Base-by-base conservation (phyloP, 1,140 invertebrate genomes). In the Conus ventricosus region DNA sequence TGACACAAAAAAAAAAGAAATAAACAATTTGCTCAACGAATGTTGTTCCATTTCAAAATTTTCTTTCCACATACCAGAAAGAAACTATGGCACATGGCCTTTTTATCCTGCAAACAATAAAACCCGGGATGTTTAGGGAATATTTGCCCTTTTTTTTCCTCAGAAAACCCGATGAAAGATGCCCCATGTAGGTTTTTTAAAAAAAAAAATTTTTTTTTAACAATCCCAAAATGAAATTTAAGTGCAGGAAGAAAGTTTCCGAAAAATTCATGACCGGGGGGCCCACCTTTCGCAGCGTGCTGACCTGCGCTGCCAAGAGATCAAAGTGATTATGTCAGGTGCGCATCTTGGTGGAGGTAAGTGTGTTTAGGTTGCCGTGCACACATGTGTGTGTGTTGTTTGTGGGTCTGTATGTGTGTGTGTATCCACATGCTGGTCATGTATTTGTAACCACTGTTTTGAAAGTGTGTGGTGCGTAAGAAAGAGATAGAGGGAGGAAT, bases 271-370 rank as follows among this genome's bases (percentile, higher is more conserved):
- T 55, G 91, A 92, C 5, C 90, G 92, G 54, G 91, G 92, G 23
- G 96, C 97, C 97, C 53, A 95, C 96, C 84, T 94, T 98, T 5
- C 92, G n/a, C 95, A 96, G 51, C 97, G 97, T 91, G 97, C 97
- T 90, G 92, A 93, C 75, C 85, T 25, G 88, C 86, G 91, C 92
- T 25, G 76, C 87, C 89, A 91, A n/a, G 91, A 93, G 53, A 84
- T 94, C 10, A 90, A 90, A 84, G 91, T 92, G n/a, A 84, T 88
- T 27, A 90, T 82, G 89, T 20, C 90, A 91, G 78, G 86, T 93
- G n/a, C 89, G 76, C 89, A 92, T 25, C 91, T 20, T 92, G 91
- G 90, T 23, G 5, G 71, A 87, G 85, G 85, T 87, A 7, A 23
- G 71, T 80, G 39, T 15, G 51, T 54, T 53, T 81, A 51, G 55